Conservation (phyloP, 2,888 invertebrate genomes). For the Eupithecia subfuscata region DNA sequence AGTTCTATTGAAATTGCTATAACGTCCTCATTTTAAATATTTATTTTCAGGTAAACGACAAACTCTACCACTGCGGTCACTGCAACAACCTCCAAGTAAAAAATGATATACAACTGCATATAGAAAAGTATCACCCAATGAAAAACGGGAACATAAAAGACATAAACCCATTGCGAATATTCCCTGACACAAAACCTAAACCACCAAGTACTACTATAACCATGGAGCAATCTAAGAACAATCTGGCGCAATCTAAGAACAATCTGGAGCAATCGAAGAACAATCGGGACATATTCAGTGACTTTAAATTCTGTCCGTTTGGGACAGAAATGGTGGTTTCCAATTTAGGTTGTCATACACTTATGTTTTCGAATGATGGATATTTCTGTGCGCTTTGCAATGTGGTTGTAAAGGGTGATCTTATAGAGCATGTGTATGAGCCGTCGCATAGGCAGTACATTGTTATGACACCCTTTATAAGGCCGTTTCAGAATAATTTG, state of each 20-base stretch:
- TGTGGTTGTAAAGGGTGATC: constrained; percentile 20
- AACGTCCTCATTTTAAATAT: no score
- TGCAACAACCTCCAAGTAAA: constrained; percentile 52
- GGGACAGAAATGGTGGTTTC: constrained; percentile 27
- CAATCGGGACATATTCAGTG: constrained; percentile 22
- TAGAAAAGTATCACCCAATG: constrained; percentile 28
- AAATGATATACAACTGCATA: constrained; percentile 25
- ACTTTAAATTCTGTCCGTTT: constrained; percentile 31
- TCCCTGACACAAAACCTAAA: background rate
- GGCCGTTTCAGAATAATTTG: constrained; percentile 44
- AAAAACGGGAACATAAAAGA: constrained; percentile 6
- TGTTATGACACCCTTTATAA: constrained; percentile 40
- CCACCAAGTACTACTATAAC: background rate
- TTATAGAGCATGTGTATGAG: constrained; percentile 29
- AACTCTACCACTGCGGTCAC: constrained; percentile 55
- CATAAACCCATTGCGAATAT: background rate
- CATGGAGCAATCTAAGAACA: background rate
- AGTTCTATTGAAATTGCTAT: no score
- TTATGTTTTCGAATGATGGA: constrained; percentile 6
- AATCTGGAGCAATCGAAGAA: background rate
- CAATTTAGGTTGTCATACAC: constrained; percentile 28
- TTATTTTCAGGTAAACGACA: constrained; percentile 48
- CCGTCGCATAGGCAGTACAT: constrained; percentile 26
- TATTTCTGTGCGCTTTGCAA: constrained; percentile 36
- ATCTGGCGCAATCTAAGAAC: background rate